phyloP scores from a whole-genome alignment of 2,888 invertebrate genomes.

The Beris chalybata region DNA sequence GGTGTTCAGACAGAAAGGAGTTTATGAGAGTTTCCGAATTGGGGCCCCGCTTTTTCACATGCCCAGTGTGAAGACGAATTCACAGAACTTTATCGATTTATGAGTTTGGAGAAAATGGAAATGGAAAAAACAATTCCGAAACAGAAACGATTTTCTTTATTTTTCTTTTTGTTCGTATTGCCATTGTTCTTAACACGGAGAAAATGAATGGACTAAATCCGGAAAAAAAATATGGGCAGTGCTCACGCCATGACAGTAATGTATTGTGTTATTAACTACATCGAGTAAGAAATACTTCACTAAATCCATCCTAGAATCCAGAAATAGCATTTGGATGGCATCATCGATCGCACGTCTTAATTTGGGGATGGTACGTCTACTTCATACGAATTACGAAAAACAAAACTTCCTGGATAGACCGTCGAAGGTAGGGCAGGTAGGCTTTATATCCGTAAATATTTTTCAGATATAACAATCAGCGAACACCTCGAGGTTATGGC shows the following conservation, averaged over 20 bases:
- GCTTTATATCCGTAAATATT: no score
- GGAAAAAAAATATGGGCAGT: constrained; percentile 1
- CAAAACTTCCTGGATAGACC: no score
- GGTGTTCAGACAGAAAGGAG: constrained; percentile 19
- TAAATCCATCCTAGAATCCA: background rate
- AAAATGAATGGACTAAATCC: constrained; percentile 5
- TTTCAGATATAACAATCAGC: no score
- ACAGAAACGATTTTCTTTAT: constrained; percentile 17
- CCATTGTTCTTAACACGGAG: background rate
- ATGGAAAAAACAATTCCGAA: constrained; percentile 23
- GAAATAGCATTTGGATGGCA: background rate
- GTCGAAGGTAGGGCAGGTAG: no score
- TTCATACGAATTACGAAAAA: no score
- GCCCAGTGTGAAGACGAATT: constrained; percentile 16
- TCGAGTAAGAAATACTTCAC: background rate
- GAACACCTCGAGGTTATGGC: no score
- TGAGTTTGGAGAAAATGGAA: constrained; percentile 26
- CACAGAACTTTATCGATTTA: constrained; percentile 28
- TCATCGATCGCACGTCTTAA: background rate
- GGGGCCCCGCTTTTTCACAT: no score
- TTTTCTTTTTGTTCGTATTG: background rate
- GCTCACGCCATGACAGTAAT: constrained; percentile 25
- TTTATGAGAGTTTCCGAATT: constrained; percentile 22
- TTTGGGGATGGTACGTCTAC: background rate
- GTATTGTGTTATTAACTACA: constrained; percentile 25